Percentiles rank a stretch among this genome's conserved stretches.
Conservation (phyloP, 2,888 invertebrate species). For the Tachina lurida region DNA sequence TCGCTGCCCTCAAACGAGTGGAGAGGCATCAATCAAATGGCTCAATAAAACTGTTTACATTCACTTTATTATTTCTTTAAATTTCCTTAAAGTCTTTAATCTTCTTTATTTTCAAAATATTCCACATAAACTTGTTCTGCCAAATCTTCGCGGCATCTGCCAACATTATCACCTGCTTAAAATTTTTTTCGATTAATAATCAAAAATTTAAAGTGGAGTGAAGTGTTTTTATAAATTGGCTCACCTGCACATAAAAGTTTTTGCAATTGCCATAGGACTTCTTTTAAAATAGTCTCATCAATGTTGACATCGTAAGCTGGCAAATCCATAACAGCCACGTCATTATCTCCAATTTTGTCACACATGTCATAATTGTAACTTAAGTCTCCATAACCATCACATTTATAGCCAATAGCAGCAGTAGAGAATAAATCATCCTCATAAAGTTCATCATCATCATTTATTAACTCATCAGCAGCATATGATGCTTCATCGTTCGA, state of each 20-base stretch:
- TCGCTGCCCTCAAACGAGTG: no score
- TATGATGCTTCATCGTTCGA: neutral
- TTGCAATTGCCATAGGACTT: conserved; percentile 46
- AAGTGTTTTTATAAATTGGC: neutral
- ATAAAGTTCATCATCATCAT: conserved; percentile 11
- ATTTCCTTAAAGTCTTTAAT: neutral
- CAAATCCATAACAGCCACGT: neutral
- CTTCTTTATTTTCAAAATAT: neutral
- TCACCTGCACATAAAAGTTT: conserved; percentile 32
- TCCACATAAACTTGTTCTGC: neutral
- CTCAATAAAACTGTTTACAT: no score
- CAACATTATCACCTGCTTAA: neutral
- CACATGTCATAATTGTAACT: neutral
- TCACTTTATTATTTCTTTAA: no score
- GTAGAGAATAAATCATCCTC: neutral
- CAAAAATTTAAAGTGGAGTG: neutral
- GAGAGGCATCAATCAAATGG: no score
- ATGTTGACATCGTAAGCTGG: neutral
- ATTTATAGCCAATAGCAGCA: neutral
- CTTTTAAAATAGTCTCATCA: conserved; percentile 17
- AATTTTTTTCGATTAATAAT: neutral
- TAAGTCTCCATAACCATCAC: neutral
- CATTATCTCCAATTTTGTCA: neutral
- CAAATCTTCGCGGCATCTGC: neutral
- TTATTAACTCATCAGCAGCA: conserved; percentile 35